These are phyloP conservation scores for Julus scanicus DNA, from an alignment of 2,888 invertebrate genomes.

Conservation along the genomic window DNA sequence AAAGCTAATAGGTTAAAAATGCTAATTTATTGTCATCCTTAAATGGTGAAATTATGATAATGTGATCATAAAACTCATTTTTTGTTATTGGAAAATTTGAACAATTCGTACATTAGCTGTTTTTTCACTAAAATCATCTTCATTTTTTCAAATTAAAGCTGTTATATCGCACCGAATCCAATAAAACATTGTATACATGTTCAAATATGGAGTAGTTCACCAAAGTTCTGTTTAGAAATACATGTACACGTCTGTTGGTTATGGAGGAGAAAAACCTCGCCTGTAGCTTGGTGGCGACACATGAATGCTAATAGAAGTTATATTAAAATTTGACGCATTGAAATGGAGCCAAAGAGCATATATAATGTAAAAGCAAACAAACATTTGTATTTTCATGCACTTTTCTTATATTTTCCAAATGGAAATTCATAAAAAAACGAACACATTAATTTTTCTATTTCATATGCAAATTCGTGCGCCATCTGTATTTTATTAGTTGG, in stretches of 20 bases:
- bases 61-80: too few species aligned
- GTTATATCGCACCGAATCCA: background rate
- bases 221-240: background rate
- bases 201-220: background rate
- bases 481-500: slow-evolving; percentile 51
- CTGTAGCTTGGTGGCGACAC: background rate
- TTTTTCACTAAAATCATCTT: too few species aligned
- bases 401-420: slow-evolving; percentile 32
- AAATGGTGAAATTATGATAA: too few species aligned
- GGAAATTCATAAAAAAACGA: slow-evolving; percentile 41
- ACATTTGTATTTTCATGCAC: slow-evolving; percentile 25
- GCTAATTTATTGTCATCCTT: too few species aligned
- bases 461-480: slow-evolving; percentile 50
- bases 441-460: slow-evolving; percentile 49
- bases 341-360: slow-evolving; percentile 29
- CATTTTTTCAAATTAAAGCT: too few species aligned
- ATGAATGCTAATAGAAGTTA: slow-evolving; percentile 31
- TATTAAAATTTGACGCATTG: slow-evolving; percentile 17
- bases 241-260: background rate
- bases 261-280: too few species aligned
- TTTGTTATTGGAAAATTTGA: too few species aligned
- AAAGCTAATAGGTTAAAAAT: too few species aligned
- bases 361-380: slow-evolving; percentile 25
- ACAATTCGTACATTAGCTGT: too few species aligned
- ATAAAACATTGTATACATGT: background rate